Percentiles rank a stretch among this genome's conserved stretches.
These are phyloP conservation scores for Willisornis vidua DNA, from an alignment of 2,113 vertebrate genomes.

Conservation along the genomic window DNA sequence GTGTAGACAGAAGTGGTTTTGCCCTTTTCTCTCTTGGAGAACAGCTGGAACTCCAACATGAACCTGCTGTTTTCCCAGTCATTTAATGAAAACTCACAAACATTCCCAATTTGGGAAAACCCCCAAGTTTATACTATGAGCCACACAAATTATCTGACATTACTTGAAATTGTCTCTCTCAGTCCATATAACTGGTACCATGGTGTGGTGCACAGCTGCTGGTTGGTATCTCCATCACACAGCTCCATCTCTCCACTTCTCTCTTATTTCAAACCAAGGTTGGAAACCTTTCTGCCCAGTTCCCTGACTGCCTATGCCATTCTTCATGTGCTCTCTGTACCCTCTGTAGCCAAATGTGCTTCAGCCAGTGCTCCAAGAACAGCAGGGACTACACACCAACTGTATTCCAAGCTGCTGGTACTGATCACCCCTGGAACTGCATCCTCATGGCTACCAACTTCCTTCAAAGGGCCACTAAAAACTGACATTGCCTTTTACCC, in stretches of 20 bases:
- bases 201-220: neutral
- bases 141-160: neutral
- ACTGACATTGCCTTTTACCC: neutral
- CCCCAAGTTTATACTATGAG: neutral
- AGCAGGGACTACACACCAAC: neutral
- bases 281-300: neutral
- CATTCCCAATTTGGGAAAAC: neutral
- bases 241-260: neutral
- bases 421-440: neutral
- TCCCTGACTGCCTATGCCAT: neutral
- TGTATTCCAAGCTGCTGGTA: neutral
- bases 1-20: neutral
- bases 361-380: neutral
- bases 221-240: neutral
- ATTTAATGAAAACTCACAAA: neutral
- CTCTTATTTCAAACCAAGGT: neutral
- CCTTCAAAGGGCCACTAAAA: neutral
- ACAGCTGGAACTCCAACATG: neutral
- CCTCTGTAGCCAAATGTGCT: neutral
- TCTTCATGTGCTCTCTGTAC: neutral
- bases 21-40: neutral
- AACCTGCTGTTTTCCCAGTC: neutral
- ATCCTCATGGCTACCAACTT: neutral
- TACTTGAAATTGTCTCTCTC: too few species aligned
- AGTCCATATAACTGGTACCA: rapidly evolving